Conservation (phyloP, 2,888 invertebrate genomes). For the Napeogenes inachia region DNA sequence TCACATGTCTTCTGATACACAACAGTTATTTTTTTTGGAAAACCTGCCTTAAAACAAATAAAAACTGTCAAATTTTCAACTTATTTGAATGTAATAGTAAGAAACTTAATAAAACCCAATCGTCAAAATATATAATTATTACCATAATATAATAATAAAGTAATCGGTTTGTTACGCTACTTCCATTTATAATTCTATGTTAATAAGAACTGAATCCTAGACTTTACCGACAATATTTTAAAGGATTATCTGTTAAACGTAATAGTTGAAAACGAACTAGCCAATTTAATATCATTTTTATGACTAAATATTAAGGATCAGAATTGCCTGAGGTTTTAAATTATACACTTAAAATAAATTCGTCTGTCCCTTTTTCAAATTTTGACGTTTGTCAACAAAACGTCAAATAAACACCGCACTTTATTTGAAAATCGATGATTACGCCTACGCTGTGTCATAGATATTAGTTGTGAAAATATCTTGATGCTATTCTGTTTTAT, state of each 20-base stretch:
- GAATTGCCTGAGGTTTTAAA: not conserved
- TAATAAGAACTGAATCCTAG: slow-evolving; percentile 23
- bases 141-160: slow-evolving; percentile 8
- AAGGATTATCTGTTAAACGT: slow-evolving; percentile 28
- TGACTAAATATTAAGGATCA: not conserved
- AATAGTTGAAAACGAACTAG: slow-evolving; percentile 10
- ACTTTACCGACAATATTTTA: slow-evolving; percentile 31
- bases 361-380: slow-evolving; percentile 17
- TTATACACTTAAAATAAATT: slow-evolving; percentile 6
- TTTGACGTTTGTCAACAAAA: slow-evolving; percentile 31
- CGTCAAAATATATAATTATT: slow-evolving; percentile 6
- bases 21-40: too few species aligned
- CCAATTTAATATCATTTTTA: not conserved
- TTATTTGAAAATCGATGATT: slow-evolving; percentile 28
- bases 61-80: too few species aligned
- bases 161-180: slow-evolving; percentile 2
- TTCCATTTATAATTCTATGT: slow-evolving; percentile 21
- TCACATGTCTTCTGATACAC: too few species aligned
- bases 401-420: slow-evolving; percentile 31
- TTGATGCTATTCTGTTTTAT: not conserved
- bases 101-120: not conserved
- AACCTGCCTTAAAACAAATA: too few species aligned
- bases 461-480: slow-evolving; percentile 2
- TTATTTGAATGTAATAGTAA: too few species aligned
- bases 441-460: slow-evolving; percentile 21